Conservation (phyloP, 2,797 vertebrate genomes). For the Phrynocephalus forsythii region DNA sequence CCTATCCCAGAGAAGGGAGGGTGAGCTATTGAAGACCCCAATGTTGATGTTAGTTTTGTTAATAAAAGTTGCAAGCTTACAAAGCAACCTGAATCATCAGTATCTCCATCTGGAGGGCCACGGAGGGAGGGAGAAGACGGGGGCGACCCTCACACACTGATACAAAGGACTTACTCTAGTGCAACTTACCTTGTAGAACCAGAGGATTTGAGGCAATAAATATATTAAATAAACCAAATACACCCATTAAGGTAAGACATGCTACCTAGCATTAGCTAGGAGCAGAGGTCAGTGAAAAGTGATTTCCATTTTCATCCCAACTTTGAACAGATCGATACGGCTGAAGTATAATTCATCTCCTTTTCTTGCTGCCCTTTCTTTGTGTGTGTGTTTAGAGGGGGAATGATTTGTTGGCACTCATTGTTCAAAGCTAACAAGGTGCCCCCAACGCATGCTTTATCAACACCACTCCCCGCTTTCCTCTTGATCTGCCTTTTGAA, state of each 20-base stretch:
- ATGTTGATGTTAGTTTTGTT: too few relatives aligned
- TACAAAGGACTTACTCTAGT: too few relatives aligned
- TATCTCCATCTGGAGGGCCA: too few relatives aligned
- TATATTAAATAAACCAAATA: background rate
- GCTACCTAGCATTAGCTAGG: background rate
- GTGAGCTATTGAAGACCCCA: too few relatives aligned
- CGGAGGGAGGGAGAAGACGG: too few relatives aligned
- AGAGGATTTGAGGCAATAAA: background rate
- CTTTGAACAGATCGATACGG: background rate
- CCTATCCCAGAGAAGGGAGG: too few relatives aligned
- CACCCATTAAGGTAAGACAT: background rate
- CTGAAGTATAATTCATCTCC: background rate
- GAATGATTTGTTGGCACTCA: too few relatives aligned
- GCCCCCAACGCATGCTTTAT: background rate
- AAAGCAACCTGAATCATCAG: too few relatives aligned
- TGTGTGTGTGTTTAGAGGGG: background rate
- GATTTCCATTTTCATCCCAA: accelerated
- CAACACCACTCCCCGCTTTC: accelerated
- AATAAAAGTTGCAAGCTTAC: too few relatives aligned
- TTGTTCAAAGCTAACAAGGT: background rate
- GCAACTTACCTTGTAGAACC: background rate
- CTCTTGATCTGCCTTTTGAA: conserved; percentile 44
- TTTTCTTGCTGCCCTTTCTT: background rate
- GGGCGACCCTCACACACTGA: too few relatives aligned
- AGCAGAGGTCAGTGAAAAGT: background rate